phyloP scores from a whole-genome alignment of 2,797 vertebrate species.

The Bufotes viridis region DNA sequence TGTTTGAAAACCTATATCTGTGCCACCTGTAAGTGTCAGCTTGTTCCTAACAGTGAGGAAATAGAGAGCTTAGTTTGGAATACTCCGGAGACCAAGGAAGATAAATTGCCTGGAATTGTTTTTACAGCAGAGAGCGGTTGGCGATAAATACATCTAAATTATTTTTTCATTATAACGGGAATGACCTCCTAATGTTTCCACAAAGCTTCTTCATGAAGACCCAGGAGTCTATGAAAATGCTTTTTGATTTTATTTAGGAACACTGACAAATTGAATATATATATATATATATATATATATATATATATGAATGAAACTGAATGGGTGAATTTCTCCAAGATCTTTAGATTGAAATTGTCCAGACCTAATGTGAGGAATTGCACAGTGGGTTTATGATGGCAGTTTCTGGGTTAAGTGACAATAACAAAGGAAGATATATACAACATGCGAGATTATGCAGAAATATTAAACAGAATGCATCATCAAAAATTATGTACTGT shows the following conservation, averaged over 20 bases:
- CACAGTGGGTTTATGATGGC: background rate
- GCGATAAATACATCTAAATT: slow-evolving; percentile 61
- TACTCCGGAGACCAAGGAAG: slow-evolving; percentile 56
- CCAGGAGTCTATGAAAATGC: slow-evolving; percentile 29
- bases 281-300: background rate
- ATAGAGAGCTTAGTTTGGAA: slow-evolving; percentile 59
- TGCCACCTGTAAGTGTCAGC: slow-evolving; percentile 53
- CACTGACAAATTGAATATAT: slow-evolving; percentile 19
- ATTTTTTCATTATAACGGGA: slow-evolving; percentile 61
- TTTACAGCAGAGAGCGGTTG: slow-evolving; percentile 52
- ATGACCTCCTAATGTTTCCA: slow-evolving; percentile 61
- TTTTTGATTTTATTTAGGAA: slow-evolving; percentile 18
- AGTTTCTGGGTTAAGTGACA: slow-evolving; percentile 15
- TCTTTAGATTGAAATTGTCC: slow-evolving; percentile 41
- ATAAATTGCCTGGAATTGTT: slow-evolving; percentile 59
- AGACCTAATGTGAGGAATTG: slow-evolving; percentile 10
- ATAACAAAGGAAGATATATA: background rate
- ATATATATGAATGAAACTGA: background rate
- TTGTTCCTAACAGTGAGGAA: slow-evolving; percentile 53
- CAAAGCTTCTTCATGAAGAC: slow-evolving; percentile 53
- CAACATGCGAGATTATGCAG: background rate
- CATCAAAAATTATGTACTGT: background rate
- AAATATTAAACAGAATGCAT: background rate
- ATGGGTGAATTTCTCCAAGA: slow-evolving; percentile 9
- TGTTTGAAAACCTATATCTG: slow-evolving; percentile 54